phyloP scores from a whole-genome alignment of 2,113 vertebrate genomes.

The Oxyura jamaicensis region DNA sequence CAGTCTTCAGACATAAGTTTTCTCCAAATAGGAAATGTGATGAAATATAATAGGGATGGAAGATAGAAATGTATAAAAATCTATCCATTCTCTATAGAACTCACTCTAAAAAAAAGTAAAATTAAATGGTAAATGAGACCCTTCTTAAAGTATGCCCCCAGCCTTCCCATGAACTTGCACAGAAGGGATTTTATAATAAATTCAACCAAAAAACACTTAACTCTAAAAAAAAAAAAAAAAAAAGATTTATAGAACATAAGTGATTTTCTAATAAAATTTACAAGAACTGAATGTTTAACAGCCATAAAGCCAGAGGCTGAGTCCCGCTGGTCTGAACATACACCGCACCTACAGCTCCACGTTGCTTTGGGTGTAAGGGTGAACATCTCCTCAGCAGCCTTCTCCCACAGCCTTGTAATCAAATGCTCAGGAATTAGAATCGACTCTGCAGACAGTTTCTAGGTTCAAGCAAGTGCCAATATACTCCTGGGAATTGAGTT shows the following conservation, averaged over 20 bases:
- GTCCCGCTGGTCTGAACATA: accelerated
- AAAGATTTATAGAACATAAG: not conserved
- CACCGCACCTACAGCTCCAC: not conserved
- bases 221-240: not conserved
- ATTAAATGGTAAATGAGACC: not conserved
- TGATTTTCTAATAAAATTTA: not conserved
- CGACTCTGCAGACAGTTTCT: accelerated
- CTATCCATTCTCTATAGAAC: not conserved
- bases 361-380: not conserved
- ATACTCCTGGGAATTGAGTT: not conserved
- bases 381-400: not conserved
- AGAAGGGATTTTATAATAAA: not conserved
- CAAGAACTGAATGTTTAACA: not conserved
- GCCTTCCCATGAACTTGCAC: not conserved
- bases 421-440: accelerated
- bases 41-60: not conserved
- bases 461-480: not conserved
- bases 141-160: not conserved
- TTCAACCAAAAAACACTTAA: not conserved
- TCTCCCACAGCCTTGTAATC: not conserved
- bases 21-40: not conserved
- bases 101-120: not conserved
- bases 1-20: not conserved
- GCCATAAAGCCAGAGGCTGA: not conserved
- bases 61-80: not conserved